phyloP scores from a whole-genome alignment of 2,113 vertebrate species.

The Atractosteus spatula region DNA sequence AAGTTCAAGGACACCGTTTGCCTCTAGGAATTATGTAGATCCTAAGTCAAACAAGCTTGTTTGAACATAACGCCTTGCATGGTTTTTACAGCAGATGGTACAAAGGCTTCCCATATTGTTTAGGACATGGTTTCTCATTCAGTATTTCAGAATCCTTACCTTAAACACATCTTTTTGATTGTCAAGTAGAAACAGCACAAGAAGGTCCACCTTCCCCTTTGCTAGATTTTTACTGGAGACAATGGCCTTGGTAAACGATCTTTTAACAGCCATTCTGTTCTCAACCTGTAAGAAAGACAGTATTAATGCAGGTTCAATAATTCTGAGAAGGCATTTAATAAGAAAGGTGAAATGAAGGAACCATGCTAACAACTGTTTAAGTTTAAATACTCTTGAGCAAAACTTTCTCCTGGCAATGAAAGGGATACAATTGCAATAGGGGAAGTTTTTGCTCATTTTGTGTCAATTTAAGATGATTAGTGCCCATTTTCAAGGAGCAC shows the following conservation, averaged over 20 bases:
- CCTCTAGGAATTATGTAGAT: neutral
- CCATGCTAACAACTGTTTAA: too few species aligned
- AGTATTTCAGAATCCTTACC: slow-evolving; percentile 55
- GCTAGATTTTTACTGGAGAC: slow-evolving; percentile 82
- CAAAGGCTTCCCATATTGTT: too few species aligned
- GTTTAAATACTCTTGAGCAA: too few species aligned
- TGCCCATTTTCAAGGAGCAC: too few species aligned
- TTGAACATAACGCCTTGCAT: neutral
- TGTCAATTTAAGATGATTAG: too few species aligned
- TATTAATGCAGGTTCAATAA: neutral
- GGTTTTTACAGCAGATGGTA: too few species aligned
- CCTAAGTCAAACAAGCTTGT: slow-evolving; percentile 13
- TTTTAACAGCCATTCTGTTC: slow-evolving; percentile 94
- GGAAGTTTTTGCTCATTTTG: too few species aligned
- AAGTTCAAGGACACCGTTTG: slow-evolving; percentile 17
- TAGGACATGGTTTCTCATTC: too few species aligned
- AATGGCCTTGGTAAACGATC: slow-evolving; percentile 86
- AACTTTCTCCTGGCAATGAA: too few species aligned
- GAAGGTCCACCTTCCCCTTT: slow-evolving; percentile 91
- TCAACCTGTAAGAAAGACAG: slow-evolving; percentile 70
- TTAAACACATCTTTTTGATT: slow-evolving; percentile 90
- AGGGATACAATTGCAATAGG: too few species aligned
- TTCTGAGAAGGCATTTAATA: neutral
- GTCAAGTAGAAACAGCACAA: slow-evolving; percentile 92
- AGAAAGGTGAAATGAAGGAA: too few species aligned